These are phyloP conservation scores for Apomyelois bistriatella DNA, from an alignment of 2,888 invertebrate species.

Conservation along the genomic window DNA sequence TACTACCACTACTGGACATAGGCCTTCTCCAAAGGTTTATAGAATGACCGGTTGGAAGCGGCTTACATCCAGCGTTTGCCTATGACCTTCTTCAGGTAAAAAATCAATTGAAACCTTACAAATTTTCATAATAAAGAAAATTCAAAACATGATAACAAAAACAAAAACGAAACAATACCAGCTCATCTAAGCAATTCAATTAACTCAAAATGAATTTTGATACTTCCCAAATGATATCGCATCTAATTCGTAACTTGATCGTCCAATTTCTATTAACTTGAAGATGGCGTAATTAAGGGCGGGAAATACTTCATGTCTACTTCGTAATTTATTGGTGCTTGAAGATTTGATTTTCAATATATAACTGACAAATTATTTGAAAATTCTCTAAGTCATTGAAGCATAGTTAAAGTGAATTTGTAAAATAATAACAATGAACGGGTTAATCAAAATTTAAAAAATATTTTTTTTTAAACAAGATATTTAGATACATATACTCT, in stretches of 20 bases:
- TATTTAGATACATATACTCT: too few species aligned
- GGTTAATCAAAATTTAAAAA: too few species aligned
- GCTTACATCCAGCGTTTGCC: too few species aligned
- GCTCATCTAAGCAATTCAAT: not conserved
- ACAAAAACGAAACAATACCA: not conserved
- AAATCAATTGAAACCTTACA: too few species aligned
- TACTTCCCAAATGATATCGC: not conserved
- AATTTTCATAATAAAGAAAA: not conserved
- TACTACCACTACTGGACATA: too few species aligned
- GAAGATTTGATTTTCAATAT: not conserved
- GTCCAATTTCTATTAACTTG: slow-evolving; percentile 1
- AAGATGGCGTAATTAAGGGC: not conserved
- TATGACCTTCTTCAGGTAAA: too few species aligned
- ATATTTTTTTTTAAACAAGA: too few species aligned
- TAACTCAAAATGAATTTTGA: not conserved
- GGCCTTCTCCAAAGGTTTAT: too few species aligned
- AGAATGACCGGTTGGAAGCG: too few species aligned
- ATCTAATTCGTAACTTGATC: not conserved
- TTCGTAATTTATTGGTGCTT: not conserved
- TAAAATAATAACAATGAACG: too few species aligned
- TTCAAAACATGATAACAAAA: not conserved
- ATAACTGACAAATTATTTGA: not conserved
- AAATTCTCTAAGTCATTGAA: too few species aligned
- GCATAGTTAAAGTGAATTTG: too few species aligned
- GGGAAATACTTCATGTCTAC: not conserved